Base-by-base conservation (phyloP, 1,140 invertebrate genomes). In the Melanaphis sacchari region DNA sequence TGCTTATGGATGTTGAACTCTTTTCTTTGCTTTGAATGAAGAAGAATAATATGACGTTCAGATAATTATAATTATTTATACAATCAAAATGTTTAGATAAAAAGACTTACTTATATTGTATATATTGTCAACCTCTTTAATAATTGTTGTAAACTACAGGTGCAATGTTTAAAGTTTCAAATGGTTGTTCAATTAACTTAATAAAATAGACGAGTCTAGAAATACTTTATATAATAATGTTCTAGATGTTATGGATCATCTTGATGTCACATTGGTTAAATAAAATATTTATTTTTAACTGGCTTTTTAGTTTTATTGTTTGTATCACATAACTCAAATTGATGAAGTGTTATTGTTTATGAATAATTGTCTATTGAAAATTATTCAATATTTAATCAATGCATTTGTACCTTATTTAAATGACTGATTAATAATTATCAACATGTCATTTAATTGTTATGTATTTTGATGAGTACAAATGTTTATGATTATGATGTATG, bases 261-360 rank as follows among this genome's bases (percentile, higher is more conserved):
- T 54, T 40, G 36, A 89, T 89, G 87, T 89, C 87, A 52, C 87
- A 89, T 89, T 46, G 46, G 88, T 54, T 89, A 54, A 89, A 89
- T 89, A 89, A 89, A 89, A 89, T 89, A 89, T 89, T 89, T 89
- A 89, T 89, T 89, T 89, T 89, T 89, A 89, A 89, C 11, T 54
- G 88, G 5, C 49, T 40, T 89, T 89, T 88, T 46, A 49, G 18
- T 88, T 88, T 87, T 52, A 40, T 85, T 85, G 82, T 41, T 89
- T 24, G 41, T 49, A 52, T 26, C 31, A 2, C 24, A 24, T 9
- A 38, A 36, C n/a, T n/a, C 43, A 88, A 88, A 88, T 9, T 38
- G 31, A 88, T 88, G 43, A 52, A 38, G 6, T 88, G 9, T 52
- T 52, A n/a, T 66, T 18, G 31, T 2, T 40, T 82, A 82, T 24